phyloP scores from a whole-genome alignment of 2,797 vertebrate genomes.

The Poecile montanus region DNA sequence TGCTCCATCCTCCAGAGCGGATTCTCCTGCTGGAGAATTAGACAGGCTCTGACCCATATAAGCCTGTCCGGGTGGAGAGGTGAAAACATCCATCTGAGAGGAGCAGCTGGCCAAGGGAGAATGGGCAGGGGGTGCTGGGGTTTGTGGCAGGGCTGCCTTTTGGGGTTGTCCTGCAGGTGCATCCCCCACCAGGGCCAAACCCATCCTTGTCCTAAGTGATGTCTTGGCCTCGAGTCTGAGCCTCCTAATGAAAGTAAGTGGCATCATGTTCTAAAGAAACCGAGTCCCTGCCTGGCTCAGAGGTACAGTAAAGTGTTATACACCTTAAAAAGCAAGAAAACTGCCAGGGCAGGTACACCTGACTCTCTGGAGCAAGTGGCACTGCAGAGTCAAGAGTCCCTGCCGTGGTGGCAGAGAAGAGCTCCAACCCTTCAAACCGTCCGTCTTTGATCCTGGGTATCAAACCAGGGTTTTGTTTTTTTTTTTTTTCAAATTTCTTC shows the following conservation, averaged over 20 bases:
- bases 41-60: neutral
- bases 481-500: neutral
- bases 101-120: neutral
- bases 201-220: neutral
- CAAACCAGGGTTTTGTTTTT: neutral
- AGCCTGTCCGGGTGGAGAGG: neutral
- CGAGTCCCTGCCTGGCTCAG: neutral
- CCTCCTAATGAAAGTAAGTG: neutral
- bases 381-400: neutral
- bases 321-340: neutral
- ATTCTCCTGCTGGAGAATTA: slow-evolving; percentile 15
- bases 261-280: neutral
- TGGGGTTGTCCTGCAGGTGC: neutral
- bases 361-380: neutral
- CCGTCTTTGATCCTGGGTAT: neutral
- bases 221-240: neutral
- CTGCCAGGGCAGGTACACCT: neutral
- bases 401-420: neutral
- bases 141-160: neutral
- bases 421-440: neutral
- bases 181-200: neutral
- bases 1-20: slow-evolving; percentile 21
- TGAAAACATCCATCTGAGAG: neutral
- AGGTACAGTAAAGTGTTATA: neutral
- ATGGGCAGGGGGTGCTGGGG: neutral